Conservation (phyloP, 92 coral and sea anemone genomes). For the Anthopleura xanthogrammica region DNA sequence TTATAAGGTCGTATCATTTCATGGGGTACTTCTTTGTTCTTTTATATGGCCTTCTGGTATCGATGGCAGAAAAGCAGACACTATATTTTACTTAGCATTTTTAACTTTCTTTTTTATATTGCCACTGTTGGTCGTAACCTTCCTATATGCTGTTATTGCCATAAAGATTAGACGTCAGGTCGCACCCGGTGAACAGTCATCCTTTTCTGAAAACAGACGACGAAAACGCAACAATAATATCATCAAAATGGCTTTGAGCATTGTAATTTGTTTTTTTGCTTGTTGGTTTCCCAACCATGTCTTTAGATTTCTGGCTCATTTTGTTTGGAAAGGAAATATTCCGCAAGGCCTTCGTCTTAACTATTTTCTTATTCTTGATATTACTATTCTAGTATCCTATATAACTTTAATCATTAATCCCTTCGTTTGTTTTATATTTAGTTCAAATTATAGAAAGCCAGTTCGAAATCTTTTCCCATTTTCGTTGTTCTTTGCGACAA, state of each 20-base stretch:
- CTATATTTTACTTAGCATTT: background rate
- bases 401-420: conserved; percentile 17
- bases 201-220: background rate
- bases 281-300: conserved; percentile 3
- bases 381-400: background rate
- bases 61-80: background rate
- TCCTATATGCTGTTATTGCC: background rate
- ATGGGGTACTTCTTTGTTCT: too few species aligned
- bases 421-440: background rate
- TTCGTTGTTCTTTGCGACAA: background rate
- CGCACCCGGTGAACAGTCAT: background rate
- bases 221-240: background rate
- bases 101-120: background rate
- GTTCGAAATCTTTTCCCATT: background rate
- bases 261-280: background rate
- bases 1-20: too few species aligned
- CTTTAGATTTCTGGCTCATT: background rate
- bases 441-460: background rate
- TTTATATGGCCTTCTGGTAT: background rate
- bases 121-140: background rate
- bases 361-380: background rate
- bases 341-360: background rate
- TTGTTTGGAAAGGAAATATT: conserved; percentile 1
- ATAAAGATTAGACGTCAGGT: background rate
- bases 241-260: background rate